These are phyloP conservation scores for Dromococcyx pavoninus DNA, from an alignment of 2,797 vertebrate species.

Conservation along the genomic window DNA sequence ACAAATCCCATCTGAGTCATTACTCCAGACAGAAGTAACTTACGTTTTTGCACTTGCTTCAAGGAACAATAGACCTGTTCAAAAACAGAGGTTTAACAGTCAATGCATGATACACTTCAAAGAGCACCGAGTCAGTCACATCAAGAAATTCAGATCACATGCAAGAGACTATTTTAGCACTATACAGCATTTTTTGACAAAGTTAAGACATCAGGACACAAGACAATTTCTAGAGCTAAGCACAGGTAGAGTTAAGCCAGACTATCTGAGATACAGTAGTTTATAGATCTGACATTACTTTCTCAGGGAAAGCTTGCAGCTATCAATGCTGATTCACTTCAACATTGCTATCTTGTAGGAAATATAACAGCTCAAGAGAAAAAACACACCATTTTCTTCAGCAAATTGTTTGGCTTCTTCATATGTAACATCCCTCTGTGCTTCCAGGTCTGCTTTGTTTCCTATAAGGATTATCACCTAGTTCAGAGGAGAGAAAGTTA, in stretches of 20 bases:
- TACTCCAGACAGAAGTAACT: conserved; percentile 64
- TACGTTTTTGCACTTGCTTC: conserved; percentile 99
- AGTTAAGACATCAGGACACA: neutral
- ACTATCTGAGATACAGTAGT: neutral
- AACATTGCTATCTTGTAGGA: neutral
- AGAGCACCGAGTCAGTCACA: neutral
- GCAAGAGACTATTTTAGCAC: neutral
- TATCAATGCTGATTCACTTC: neutral
- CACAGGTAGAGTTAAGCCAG: neutral
- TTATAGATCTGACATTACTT: neutral
- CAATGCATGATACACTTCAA: neutral
- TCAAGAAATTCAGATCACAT: neutral
- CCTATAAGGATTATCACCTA: conserved; percentile 99
- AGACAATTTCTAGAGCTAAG: neutral
- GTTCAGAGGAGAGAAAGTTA: conserved; percentile 57
- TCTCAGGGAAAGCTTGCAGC: neutral
- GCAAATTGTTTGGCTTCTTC: conserved; percentile 99
- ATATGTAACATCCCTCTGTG: conserved; percentile 96
- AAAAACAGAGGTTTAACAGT: conserved; percentile 68
- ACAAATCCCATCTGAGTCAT: neutral
- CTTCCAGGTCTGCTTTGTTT: conserved; percentile 97
- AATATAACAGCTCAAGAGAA: neutral
- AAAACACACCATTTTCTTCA: conserved; percentile 91
- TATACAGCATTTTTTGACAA: neutral
- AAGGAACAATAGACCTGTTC: conserved; percentile 91